phyloP scores from a whole-genome alignment of 2,888 invertebrate genomes.

The Drosophila lacicola region DNA sequence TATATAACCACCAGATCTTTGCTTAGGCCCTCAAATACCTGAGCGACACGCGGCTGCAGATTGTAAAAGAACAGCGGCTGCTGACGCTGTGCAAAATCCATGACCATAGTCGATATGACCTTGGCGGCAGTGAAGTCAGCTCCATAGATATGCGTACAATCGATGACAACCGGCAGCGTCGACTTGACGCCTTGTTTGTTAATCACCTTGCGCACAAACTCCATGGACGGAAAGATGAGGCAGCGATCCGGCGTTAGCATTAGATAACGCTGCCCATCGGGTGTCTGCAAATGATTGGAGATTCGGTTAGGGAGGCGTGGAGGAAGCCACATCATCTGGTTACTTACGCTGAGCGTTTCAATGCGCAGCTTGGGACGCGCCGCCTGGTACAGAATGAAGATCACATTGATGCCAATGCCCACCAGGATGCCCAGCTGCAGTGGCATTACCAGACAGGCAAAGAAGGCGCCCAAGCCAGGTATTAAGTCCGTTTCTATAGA shows the following conservation, averaged over 20 bases:
- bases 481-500: conserved; percentile 92
- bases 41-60: conserved; percentile 92
- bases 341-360: conserved; percentile 90
- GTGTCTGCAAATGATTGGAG: conserved; percentile 85
- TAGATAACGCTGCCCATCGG: conserved; percentile 90
- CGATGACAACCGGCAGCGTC: conserved; percentile 92
- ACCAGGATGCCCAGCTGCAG: conserved; percentile 95
- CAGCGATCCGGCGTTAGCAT: conserved; percentile 95
- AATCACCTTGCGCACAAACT: conserved; percentile 94
- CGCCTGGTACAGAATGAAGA: conserved; percentile 94
- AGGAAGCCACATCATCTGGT: background rate
- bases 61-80: conserved; percentile 93
- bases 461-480: conserved; percentile 93
- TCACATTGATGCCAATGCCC: conserved; percentile 92
- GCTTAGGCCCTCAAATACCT: conserved; percentile 92
- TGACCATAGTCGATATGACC: conserved; percentile 90
- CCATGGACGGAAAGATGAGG: conserved; percentile 95
- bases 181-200: conserved; percentile 91
- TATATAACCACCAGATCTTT: conserved; percentile 91
- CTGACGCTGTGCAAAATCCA: conserved; percentile 90
- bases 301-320: background rate
- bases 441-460: conserved; percentile 92
- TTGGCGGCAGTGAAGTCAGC: conserved; percentile 95
- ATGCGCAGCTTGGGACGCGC: conserved; percentile 94
- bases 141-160: conserved; percentile 95